Conservation (phyloP, 2,797 vertebrate genomes). For the Oophaga sylvatica region DNA sequence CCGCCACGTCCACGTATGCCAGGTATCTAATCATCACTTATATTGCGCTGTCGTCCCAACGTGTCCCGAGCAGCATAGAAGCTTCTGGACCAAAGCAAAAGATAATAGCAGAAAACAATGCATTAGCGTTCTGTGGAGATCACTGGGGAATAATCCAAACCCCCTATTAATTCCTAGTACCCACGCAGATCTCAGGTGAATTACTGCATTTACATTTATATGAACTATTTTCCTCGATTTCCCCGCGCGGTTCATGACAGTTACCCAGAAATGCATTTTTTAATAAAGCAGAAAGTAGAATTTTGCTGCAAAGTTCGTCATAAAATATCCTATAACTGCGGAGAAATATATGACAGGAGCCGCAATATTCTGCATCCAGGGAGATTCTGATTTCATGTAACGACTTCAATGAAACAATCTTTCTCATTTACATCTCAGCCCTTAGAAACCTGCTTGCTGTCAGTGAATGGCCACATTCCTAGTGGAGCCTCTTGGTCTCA, state of each 20-base stretch:
- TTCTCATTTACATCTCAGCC: no score
- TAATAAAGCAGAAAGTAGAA: neutral
- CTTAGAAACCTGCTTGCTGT: no score
- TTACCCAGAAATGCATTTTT: neutral
- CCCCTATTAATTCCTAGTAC: slow-evolving; percentile 8
- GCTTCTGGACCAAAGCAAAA: neutral
- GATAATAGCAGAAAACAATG: neutral
- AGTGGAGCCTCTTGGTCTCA: no score
- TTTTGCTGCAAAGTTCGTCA: neutral
- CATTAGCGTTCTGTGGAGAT: neutral
- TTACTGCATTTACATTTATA: slow-evolving; percentile 7
- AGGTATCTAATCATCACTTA: no score
- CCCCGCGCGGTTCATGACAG: neutral
- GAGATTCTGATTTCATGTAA: no score
- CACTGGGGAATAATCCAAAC: neutral
- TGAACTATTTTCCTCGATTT: neutral
- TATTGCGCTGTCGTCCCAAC: no score
- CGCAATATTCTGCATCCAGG: neutral
- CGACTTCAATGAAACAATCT: no score
- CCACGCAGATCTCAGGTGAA: neutral
- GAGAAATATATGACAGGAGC: no score
- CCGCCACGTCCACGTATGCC: no score
- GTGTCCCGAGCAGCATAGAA: neutral
- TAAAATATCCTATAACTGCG: no score
- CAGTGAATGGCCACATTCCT: no score